Base-by-base conservation (phyloP, 2,888 invertebrate species). In the Ochlodes sylvanus region DNA sequence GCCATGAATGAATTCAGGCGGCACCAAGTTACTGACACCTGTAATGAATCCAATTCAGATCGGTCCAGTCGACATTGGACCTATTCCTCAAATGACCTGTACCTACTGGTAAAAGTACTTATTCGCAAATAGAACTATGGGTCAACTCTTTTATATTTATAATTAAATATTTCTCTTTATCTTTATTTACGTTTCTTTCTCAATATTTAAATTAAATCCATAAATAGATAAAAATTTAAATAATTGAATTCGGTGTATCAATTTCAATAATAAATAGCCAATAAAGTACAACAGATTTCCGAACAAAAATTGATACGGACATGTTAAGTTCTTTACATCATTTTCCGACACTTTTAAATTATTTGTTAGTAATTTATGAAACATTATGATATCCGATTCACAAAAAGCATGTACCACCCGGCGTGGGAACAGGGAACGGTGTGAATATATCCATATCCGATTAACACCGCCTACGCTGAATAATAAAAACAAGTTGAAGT, bases 341-440 rank as follows among this genome's bases (percentile, higher is more conserved):
- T 56, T 56, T 61, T 34, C 60, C 38, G 44, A 55, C 60, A 66
- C 54, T 57, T 66, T 42, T 50, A 27, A 52, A 44, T 21, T 61
- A 42, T 67, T 67, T 63, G 68, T 70, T 52, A 64, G 70, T 52
- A 61, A 63, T 47, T 50, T 61, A 61, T 62, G 64, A 62, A 67
- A 57, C 44, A 54, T 69, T 69, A 72, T 72, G 67, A 66, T 62
- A 64, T 50, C 47, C 54, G 60, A 65, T 68, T 72, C 67, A 70
- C 32, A 57, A 38, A 14, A 32, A 64, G 63, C 54, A 15, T 12
- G 50, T 58, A 63, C 71, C 65, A 56, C 44, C 66, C 44, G 65
- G 71, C 32, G 69, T 41, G 70, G 34, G 19, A 34, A 47, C 54
- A 61, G 15, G n/a, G 42, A 54, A 61, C 61, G 67, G 67, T 67